These are phyloP conservation scores for Pangasius mekongensis DNA, from an alignment of 2,797 vertebrate genomes.

Conservation along the genomic window DNA sequence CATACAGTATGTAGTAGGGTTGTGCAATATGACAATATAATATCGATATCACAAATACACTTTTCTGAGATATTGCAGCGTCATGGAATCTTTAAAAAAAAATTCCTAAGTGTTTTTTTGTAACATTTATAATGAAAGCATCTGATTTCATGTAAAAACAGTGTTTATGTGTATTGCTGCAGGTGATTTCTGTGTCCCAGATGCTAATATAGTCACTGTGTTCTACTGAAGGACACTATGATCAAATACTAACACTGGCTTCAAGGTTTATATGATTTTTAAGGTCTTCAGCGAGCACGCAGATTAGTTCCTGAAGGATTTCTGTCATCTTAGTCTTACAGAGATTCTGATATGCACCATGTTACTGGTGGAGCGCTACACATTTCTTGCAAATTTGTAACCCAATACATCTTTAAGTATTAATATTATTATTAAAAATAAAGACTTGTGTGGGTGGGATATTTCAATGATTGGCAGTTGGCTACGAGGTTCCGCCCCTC, in stretches of 20 bases:
- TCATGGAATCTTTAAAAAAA: not conserved
- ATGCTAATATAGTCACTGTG: not conserved
- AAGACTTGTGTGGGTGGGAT: not conserved
- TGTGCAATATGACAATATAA: not conserved
- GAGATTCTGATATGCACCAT: not conserved
- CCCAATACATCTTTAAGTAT: not conserved
- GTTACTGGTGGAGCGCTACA: not conserved
- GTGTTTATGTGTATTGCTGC: not conserved
- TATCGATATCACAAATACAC: not conserved
- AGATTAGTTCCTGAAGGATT: not conserved
- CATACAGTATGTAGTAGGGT: not conserved
- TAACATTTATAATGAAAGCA: not conserved
- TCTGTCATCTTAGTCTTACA: not conserved
- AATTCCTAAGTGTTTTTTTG: not conserved
- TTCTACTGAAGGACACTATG: not conserved
- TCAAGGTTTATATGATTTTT: not conserved
- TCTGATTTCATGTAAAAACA: not conserved
- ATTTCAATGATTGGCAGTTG: not conserved
- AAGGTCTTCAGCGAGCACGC: not conserved
- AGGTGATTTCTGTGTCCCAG: not conserved
- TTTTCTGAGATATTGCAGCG: not conserved
- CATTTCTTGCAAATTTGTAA: not conserved
- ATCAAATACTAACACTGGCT: not conserved
- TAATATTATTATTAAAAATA: too few species aligned
- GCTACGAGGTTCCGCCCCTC: too few species aligned